Conservation (phyloP, 2,797 vertebrate genomes). For the Sebastes nivosus region DNA sequence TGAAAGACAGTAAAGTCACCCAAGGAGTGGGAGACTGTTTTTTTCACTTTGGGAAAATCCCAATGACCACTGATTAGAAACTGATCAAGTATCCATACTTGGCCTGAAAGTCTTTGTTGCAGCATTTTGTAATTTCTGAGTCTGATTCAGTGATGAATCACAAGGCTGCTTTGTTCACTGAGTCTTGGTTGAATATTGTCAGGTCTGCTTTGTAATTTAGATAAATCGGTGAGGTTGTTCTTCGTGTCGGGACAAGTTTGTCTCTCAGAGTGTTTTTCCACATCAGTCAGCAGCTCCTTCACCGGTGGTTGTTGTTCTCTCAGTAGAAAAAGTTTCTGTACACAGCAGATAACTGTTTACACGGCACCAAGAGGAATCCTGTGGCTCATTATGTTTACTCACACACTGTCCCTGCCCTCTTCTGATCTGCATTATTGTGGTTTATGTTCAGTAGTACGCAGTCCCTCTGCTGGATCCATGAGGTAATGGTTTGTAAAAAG, state of each 20-base stretch:
- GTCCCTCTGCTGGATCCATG: slow-evolving; percentile 39
- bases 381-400: slow-evolving; percentile 16
- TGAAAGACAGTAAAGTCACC: no score
- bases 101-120: background rate
- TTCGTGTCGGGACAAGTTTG: slow-evolving; percentile 16
- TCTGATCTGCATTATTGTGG: slow-evolving; percentile 32
- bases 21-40: background rate
- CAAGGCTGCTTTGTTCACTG: background rate
- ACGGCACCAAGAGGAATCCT: slow-evolving; percentile 23
- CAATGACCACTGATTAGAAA: background rate
- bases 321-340: background rate
- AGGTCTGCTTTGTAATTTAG: background rate
- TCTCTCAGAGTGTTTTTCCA: slow-evolving; percentile 2
- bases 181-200: background rate
- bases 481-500: slow-evolving; percentile 6
- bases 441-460: slow-evolving; percentile 2
- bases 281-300: background rate
- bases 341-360: slow-evolving; percentile 19
- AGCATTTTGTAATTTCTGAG: background rate
- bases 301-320: background rate
- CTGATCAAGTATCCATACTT: background rate
- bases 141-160: background rate
- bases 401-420: slow-evolving; percentile 15
- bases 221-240: background rate
- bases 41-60: background rate